A percentile compares a stretch with the other conserved stretches of the same genome.
Conservation (phyloP, 2,113 vertebrate genomes). For the Tor tambroides region DNA sequence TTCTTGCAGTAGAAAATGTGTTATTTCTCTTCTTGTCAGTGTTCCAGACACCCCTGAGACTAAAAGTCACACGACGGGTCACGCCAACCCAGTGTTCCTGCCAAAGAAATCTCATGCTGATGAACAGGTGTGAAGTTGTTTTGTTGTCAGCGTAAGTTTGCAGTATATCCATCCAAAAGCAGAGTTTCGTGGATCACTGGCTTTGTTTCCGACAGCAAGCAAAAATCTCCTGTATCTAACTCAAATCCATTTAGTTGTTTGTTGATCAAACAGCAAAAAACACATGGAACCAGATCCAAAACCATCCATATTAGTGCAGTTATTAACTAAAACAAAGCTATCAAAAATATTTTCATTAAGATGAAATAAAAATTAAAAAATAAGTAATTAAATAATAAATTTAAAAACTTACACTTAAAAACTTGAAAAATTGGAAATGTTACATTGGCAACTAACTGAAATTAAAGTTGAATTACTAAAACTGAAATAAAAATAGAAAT, state of each 20-base stretch:
- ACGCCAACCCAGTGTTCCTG: slow-evolving; percentile 87
- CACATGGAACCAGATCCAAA: too few relatives aligned
- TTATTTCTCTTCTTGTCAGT: slow-evolving; percentile 56
- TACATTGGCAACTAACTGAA: too few relatives aligned
- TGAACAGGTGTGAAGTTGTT: slow-evolving; percentile 76
- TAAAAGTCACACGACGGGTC: slow-evolving; percentile 70
- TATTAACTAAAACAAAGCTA: not conserved
- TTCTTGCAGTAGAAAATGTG: not conserved
- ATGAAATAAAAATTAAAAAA: too few relatives aligned
- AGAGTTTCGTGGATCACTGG: not conserved
- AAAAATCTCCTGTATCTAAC: not conserved
- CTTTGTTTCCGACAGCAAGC: not conserved
- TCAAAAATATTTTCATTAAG: not conserved
- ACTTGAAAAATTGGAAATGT: not conserved
- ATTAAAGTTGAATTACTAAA: too few relatives aligned
- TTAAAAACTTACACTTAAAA: not conserved
- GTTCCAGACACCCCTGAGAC: slow-evolving; percentile 64
- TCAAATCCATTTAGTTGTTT: not conserved
- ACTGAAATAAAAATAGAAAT: too few relatives aligned
- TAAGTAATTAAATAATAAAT: too few relatives aligned
- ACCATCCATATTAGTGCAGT: not conserved
- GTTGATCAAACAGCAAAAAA: not conserved
- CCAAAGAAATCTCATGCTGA: slow-evolving; percentile 79
- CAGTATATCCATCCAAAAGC: not conserved
- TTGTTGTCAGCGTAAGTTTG: not conserved